Percentiles rank a stretch among this genome's conserved stretches.
Evolutionary conservation across 2,113 vertebrate species (phyloP).

Genomic region (Nycticebus coucang): DNA sequence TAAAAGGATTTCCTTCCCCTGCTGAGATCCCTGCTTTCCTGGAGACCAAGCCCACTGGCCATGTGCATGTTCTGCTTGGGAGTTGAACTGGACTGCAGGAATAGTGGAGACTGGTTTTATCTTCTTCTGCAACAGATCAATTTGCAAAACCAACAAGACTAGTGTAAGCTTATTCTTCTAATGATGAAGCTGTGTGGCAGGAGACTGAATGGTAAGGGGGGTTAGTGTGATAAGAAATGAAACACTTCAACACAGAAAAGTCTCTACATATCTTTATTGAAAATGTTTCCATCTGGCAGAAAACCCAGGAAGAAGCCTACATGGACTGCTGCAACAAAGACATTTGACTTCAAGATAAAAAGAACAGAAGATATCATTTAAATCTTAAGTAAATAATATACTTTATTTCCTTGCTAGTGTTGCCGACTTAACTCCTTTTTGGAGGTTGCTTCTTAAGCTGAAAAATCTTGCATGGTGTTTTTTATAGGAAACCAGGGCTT

Average conservation of each 20-base stretch:
- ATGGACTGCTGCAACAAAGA: slow-evolving; percentile 63
- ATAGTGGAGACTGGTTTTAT: neutral
- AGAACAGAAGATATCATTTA: slow-evolving; percentile 63
- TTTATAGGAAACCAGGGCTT: slow-evolving; percentile 8
- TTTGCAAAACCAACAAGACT: slow-evolving; percentile 44
- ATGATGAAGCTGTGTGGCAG: neutral
- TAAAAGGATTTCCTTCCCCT: neutral
- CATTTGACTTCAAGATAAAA: slow-evolving; percentile 70
- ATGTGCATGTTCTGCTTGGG: accelerated
- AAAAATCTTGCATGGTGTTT: slow-evolving; percentile 48
- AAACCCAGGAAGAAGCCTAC: slow-evolving; percentile 80
- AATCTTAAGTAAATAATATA: slow-evolving; percentile 63
- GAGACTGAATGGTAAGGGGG: neutral
- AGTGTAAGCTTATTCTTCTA: neutral
- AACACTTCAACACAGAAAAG: slow-evolving; percentile 74
- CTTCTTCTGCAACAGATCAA: slow-evolving; percentile 22
- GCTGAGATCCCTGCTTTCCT: neutral
- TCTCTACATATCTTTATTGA: slow-evolving; percentile 84
- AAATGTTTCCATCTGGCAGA: slow-evolving; percentile 76
- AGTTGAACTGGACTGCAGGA: neutral
- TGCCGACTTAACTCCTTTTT: neutral
- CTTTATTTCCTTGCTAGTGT: slow-evolving; percentile 81
- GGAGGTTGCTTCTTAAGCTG: neutral
- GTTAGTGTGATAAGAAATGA: slow-evolving; percentile 78
- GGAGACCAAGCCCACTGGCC: neutral